Evolutionary conservation across 2,797 vertebrate species (phyloP), one percentile per base, ranked within the genome.

Genomic region (Neoniphon sammara): DNA sequence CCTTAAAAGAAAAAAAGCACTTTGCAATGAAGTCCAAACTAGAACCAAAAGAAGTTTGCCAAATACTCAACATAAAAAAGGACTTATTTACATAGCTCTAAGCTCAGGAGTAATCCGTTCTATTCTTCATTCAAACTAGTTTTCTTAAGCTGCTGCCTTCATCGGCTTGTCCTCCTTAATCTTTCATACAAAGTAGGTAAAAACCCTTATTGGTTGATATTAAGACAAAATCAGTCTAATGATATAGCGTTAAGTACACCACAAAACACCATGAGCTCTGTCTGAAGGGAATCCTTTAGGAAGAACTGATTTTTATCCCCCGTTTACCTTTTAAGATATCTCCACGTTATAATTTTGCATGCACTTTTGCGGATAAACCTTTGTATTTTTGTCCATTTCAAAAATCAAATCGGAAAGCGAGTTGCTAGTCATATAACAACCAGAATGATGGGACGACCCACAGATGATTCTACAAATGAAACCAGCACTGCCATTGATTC

Each of bases 271-370:
- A 92, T 95, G 95, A 96, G 96, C 95, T 94, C 93, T 89, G 90
- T 95, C 96, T 96, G 96, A 96, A 96, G 95, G 94, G 95, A 97
- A 96, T 95, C 94, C 93, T 95, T 94, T 94, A 95, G 96, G 96
- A 97, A 98, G 96, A 97, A 96, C 96, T 95, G 95, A 97, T 96
- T 97, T 96, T 90, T 90, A 91, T 73, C 79, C 95, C 93, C 91
- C 83, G 73, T 91, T 86, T 73, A 83, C 88, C 89, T 94, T 91
- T 87, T 93, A 91, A 90, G 88, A 94, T 94, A 93, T 94, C 95
- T 95, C 93, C 91, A 91, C 81, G 88, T 91, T 95, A 84, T 73
- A 84, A 90, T 88, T 93, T 96, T 94, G 91, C 95, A 95, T 96
- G 95, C 93, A 96, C 88, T 91, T 93, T 87, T 91, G 93, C 91